Base-by-base conservation (phyloP, 2,797 vertebrate species). In the Anas bahamensis region DNA sequence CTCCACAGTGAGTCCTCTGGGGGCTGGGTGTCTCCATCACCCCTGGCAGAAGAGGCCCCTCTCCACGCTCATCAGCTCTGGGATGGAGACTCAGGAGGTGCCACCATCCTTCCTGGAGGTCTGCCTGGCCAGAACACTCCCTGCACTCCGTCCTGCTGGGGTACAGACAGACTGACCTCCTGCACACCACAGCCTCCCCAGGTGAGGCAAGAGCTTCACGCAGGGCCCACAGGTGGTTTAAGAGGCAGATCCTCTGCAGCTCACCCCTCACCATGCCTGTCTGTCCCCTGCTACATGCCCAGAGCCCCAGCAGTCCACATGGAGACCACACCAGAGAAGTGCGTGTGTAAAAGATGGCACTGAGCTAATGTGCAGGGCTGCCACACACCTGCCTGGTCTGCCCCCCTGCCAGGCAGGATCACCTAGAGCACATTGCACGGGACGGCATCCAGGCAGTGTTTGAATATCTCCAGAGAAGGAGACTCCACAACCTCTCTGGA, bases 51-150 rank as follows among this genome's bases (percentile, higher is more conserved):
- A 56, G 11, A 59, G 13, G 53, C 56, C 12, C 2, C 33, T 65
- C 22, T 17, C 31, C 0, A 0, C 4, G 41, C 41, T 33, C 35
- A 11, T 42, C 33, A 37, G 1, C 7, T 21, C 15, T 0, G 0
- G 57, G 13, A 33, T 18, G 57, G 63, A 48, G 35, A 8, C 35
- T 52, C 7, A 7, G n/a, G 75, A 73, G 33, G 26, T n/a, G 66
- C 59, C 37, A 7, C 6, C 1, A 19, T 57, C 61, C 61, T 48
- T 83, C 33, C 61, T 13, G 18, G 65, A 73, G 64, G 19, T 35
- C n/a, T 42, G 33, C 46, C 50, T 41, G 28, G 44, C 39, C 41
- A 13, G 9, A 41, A 31, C 1, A 1, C 29, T 41, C 24, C 3
- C 1, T 83, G 71, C 24, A 48, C 72, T 50, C 72, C 33, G 52